Conservation (phyloP, 2,113 vertebrate genomes). For the Coracopsis vasa region DNA sequence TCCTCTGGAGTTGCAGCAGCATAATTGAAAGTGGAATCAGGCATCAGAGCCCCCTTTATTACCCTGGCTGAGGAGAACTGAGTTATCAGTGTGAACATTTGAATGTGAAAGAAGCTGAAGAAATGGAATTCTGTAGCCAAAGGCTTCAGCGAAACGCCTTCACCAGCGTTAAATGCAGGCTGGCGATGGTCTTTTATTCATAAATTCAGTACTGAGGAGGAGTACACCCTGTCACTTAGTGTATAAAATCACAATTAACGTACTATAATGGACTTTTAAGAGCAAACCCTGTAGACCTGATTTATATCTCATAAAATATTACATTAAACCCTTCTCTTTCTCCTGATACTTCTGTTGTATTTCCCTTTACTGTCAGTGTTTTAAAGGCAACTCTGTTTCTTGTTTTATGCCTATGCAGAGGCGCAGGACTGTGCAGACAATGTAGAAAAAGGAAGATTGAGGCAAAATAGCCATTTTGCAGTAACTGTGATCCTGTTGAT, state of each 20-base stretch:
- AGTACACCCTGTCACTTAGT: background rate
- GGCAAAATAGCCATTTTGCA: background rate
- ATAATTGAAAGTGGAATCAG: conserved; percentile 1
- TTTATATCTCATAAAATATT: conserved; percentile 43
- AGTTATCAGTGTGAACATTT: conserved; percentile 51
- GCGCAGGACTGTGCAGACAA: background rate
- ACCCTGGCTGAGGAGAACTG: conserved; percentile 12
- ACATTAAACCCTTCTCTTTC: background rate
- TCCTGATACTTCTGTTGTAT: background rate
- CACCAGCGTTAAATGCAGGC: background rate
- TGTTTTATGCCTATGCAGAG: background rate
- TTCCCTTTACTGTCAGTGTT: background rate
- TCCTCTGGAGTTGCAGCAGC: background rate
- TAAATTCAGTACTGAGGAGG: conserved; percentile 14
- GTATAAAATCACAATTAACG: conserved; percentile 53
- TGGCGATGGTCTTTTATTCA: conserved; percentile 9
- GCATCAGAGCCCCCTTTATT: conserved; percentile 21
- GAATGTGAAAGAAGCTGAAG: conserved; percentile 54
- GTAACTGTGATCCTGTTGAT: background rate
- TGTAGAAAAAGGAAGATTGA: background rate
- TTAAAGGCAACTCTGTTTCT: conserved; percentile 7
- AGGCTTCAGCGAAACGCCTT: background rate
- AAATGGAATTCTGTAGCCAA: conserved; percentile 53
- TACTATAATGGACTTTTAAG: conserved; percentile 44
- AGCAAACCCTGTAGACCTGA: conserved; percentile 38